A percentile compares a stretch with the other conserved stretches of the same genome.
Evolutionary conservation across 1,140 invertebrate species (phyloP).

Genomic region (Zophobas morio): DNA sequence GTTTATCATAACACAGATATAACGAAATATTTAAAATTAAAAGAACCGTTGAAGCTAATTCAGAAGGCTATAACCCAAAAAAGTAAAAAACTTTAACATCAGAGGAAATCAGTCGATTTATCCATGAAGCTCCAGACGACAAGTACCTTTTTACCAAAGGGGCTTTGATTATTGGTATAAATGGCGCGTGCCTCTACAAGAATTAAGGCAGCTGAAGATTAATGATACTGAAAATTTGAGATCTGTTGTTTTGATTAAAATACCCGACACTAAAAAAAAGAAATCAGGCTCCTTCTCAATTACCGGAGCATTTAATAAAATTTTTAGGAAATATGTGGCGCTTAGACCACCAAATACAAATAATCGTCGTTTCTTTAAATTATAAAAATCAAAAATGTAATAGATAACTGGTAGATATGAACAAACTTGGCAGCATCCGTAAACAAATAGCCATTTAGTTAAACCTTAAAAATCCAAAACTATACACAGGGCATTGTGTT

Average conservation of each 20-base stretch:
- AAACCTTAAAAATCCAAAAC: conserved; percentile 1
- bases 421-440: not conserved
- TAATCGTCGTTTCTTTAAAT: not conserved
- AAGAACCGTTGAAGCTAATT: too few relatives aligned
- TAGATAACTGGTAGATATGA: not conserved
- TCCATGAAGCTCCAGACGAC: too few relatives aligned
- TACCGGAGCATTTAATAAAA: not conserved
- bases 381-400: not conserved
- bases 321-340: not conserved
- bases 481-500: not conserved
- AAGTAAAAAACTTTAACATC: too few relatives aligned
- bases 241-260: not conserved
- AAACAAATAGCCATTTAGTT: conserved; percentile 1
- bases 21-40: too few relatives aligned
- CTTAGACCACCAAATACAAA: not conserved
- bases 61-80: too few relatives aligned
- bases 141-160: not conserved
- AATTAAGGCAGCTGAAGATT: not conserved
- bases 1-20: too few relatives aligned
- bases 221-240: not conserved
- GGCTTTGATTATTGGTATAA: not conserved
- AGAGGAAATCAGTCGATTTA: too few relatives aligned
- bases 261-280: not conserved
- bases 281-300: not conserved
- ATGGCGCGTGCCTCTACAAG: not conserved